phyloP scores from a whole-genome alignment of 2,888 invertebrate genomes.

The Gandaritis pyraliata region DNA sequence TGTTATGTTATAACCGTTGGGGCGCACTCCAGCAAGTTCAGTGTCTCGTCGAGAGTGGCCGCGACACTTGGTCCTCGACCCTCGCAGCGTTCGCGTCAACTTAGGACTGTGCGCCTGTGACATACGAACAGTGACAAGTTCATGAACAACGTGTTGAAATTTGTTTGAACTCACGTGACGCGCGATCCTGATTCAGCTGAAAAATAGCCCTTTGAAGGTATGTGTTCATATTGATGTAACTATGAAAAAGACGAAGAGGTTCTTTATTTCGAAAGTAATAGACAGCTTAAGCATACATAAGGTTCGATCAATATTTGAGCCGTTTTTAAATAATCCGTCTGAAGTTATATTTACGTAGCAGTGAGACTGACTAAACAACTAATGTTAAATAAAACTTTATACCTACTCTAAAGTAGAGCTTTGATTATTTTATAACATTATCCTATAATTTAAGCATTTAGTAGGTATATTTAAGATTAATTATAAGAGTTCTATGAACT shows the following conservation, averaged over 20 bases:
- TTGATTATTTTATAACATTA: too few species aligned
- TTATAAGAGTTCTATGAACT: neutral
- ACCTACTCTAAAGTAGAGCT: too few species aligned
- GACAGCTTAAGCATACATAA: constrained; percentile 59
- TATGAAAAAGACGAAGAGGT: constrained; percentile 20
- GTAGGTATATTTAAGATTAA: neutral
- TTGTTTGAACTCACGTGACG: constrained; percentile 79
- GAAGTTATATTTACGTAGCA: neutral
- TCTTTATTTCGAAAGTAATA: constrained; percentile 48
- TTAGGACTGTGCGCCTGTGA: constrained; percentile 80
- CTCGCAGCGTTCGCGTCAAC: constrained; percentile 66
- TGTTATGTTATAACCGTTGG: constrained; percentile 85
- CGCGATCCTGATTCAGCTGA: constrained; percentile 51
- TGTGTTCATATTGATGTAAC: constrained; percentile 45
- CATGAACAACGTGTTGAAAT: constrained; percentile 80
- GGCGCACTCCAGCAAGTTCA: constrained; percentile 83
- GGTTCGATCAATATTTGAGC: constrained; percentile 75
- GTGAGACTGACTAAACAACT: neutral
- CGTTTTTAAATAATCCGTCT: constrained; percentile 38
- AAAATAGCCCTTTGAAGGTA: constrained; percentile 62
- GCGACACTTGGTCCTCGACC: constrained; percentile 78
- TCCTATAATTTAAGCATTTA: too few species aligned
- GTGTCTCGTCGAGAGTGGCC: constrained; percentile 83
- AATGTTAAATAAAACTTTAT: too few species aligned
- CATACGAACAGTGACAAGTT: constrained; percentile 82